Evolutionary conservation across 2,113 vertebrate genomes (phyloP).

Genomic region (Panthera leo): DNA sequence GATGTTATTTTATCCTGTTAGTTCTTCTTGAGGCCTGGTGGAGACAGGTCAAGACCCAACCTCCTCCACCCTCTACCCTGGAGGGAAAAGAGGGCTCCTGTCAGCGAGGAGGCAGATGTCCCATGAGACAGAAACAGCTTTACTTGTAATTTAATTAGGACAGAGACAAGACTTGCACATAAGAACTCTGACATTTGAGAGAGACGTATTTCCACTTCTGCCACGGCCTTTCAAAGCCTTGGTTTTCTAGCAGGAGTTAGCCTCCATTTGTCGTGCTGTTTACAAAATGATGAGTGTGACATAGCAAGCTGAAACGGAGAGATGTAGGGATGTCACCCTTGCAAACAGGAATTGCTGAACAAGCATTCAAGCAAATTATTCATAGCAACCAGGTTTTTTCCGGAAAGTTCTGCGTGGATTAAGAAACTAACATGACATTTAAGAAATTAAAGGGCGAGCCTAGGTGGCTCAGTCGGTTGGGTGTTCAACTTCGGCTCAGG

Average conservation of each 20-base stretch:
- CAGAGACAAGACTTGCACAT: neutral
- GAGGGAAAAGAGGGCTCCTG: neutral
- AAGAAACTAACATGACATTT: neutral
- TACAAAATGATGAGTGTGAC: neutral
- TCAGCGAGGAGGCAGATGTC: neutral
- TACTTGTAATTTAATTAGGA: constrained; percentile 53
- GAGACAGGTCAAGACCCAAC: neutral
- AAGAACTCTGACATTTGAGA: constrained; percentile 42
- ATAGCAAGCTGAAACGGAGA: constrained; percentile 7
- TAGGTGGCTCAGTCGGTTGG: too few relatives aligned
- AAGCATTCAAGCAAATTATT: constrained; percentile 47
- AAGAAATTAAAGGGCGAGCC: too few relatives aligned
- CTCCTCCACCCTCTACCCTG: neutral
- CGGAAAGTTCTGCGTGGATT: neutral
- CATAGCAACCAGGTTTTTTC: neutral
- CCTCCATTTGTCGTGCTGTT: neutral
- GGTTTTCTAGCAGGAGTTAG: neutral
- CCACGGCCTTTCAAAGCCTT: constrained; percentile 28
- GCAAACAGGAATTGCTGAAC: neutral
- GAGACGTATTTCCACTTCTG: neutral
- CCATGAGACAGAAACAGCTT: neutral
- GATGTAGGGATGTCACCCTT: neutral
- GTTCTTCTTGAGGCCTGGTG: neutral
- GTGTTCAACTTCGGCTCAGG: too few relatives aligned
- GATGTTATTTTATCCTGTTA: neutral